Percentiles rank a stretch among this genome's conserved stretches.
These are phyloP conservation scores for Rhingia campestris DNA, from an alignment of 2,888 invertebrate species.

Conservation along the genomic window DNA sequence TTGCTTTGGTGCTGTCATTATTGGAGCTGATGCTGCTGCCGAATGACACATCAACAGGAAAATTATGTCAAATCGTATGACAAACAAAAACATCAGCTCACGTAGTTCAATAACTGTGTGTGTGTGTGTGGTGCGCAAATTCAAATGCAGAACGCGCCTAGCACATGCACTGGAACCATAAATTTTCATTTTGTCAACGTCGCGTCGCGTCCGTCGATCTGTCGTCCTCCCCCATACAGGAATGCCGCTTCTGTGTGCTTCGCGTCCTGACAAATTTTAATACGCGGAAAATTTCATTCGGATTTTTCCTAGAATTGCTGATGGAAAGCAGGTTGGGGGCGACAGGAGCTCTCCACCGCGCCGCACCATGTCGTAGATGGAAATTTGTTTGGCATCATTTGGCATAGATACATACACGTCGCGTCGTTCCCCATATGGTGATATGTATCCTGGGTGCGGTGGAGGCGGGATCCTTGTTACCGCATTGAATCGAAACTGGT, in stretches of 20 bases:
- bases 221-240: conserved; percentile 2
- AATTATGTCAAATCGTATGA: conserved; percentile 67
- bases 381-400: conserved; percentile 53
- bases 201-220: background rate
- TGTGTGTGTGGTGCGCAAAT: conserved; percentile 19
- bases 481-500: conserved; percentile 19
- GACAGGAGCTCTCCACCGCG: conserved; percentile 10
- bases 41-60: conserved; percentile 67
- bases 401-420: conserved; percentile 31
- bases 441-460: conserved; percentile 13
- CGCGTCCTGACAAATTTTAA: conserved; percentile 51
- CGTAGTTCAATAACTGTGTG: background rate
- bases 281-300: conserved; percentile 62
- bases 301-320: conserved; percentile 18
- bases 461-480: background rate
- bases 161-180: conserved; percentile 57
- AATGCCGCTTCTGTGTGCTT: background rate
- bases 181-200: conserved; percentile 65
- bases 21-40: conserved; percentile 42
- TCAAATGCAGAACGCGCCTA: conserved; percentile 52
- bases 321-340: conserved; percentile 17
- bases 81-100: conserved; percentile 62
- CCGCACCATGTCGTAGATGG: conserved; percentile 8
- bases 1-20: conserved; percentile 30
- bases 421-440: conserved; percentile 26